Evolutionary conservation across 2,888 invertebrate species (phyloP).

Genomic region (Pimpla rufipes): DNA sequence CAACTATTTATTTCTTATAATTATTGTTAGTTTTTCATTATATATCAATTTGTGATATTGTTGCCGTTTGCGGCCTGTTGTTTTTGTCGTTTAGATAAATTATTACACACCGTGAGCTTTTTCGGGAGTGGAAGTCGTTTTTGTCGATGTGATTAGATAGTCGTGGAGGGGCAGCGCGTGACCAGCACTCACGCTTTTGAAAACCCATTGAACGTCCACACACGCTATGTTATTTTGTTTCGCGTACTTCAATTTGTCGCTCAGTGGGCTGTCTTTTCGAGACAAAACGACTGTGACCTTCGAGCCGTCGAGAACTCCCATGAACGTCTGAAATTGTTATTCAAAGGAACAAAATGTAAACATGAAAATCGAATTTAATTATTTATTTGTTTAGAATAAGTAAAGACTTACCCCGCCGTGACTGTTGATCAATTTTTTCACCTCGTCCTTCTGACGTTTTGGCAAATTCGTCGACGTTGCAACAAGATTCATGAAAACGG

Average conservation of each 20-base stretch:
- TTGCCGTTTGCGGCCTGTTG: too few species aligned
- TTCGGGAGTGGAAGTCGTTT: constrained; percentile 91
- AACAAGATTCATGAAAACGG: constrained; percentile 92
- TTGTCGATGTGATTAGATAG: constrained; percentile 87
- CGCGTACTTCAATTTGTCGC: constrained; percentile 91
- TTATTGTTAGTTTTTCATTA: not conserved
- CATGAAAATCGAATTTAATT: not conserved
- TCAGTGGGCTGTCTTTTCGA: constrained; percentile 84
- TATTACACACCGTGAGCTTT: constrained; percentile 81
- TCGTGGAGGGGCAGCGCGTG: constrained; percentile 89
- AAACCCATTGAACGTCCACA: constrained; percentile 92
- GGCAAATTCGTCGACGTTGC: constrained; percentile 93
- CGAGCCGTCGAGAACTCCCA: constrained; percentile 86
- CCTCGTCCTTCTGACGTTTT: constrained; percentile 88
- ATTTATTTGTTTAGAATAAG: too few species aligned
- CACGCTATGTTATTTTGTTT: constrained; percentile 88
- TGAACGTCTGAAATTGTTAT: constrained; percentile 84
- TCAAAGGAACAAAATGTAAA: not conserved
- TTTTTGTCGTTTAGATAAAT: not conserved
- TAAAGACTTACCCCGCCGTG: constrained; percentile 88
- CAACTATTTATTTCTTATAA: not conserved
- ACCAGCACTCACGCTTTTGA: constrained; percentile 91
- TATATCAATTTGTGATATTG: constrained; percentile 25
- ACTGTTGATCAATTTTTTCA: constrained; percentile 89
- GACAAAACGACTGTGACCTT: constrained; percentile 87